Evolutionary conservation across 2,113 vertebrate genomes (phyloP).

Genomic region (Ornithorhynchus anatinus): DNA sequence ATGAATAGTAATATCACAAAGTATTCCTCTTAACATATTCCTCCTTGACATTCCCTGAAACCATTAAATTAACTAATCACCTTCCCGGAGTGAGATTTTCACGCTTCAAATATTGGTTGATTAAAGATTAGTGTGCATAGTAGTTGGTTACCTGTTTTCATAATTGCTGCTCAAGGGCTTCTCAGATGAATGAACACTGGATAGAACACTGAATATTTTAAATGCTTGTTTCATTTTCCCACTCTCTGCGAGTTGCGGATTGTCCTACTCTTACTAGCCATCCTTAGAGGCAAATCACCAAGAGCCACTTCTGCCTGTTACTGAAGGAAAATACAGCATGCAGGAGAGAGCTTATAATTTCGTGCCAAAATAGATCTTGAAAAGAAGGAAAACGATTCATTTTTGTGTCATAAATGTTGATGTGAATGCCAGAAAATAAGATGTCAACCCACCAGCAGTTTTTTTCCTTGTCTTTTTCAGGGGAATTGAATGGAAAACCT

Average conservation of each 20-base stretch:
- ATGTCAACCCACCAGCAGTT: too few relatives aligned
- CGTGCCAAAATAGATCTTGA: background rate
- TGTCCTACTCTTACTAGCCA: background rate
- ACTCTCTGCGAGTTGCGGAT: background rate
- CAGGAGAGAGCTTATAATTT: background rate
- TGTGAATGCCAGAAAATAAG: too few relatives aligned
- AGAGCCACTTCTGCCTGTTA: background rate
- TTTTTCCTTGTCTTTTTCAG: too few relatives aligned
- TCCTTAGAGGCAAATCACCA: background rate
- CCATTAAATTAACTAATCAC: constrained; percentile 59
- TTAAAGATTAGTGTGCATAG: constrained; percentile 51
- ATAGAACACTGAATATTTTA: constrained; percentile 39
- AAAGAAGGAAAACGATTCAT: background rate
- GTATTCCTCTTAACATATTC: constrained; percentile 7
- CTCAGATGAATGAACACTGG: constrained; percentile 25
- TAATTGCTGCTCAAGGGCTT: constrained; percentile 41
- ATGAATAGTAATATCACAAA: constrained; percentile 8
- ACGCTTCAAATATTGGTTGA: constrained; percentile 45
- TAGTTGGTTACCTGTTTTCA: constrained; percentile 31
- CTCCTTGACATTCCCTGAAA: constrained; percentile 30
- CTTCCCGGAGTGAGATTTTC: constrained; percentile 33
- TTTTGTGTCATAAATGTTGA: too few relatives aligned
- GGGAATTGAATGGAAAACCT: too few relatives aligned
- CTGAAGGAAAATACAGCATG: background rate
- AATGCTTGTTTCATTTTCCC: constrained; percentile 21